These are phyloP conservation scores for Montifringilla adamsi DNA, from an alignment of 2,113 vertebrate species.

Conservation along the genomic window DNA sequence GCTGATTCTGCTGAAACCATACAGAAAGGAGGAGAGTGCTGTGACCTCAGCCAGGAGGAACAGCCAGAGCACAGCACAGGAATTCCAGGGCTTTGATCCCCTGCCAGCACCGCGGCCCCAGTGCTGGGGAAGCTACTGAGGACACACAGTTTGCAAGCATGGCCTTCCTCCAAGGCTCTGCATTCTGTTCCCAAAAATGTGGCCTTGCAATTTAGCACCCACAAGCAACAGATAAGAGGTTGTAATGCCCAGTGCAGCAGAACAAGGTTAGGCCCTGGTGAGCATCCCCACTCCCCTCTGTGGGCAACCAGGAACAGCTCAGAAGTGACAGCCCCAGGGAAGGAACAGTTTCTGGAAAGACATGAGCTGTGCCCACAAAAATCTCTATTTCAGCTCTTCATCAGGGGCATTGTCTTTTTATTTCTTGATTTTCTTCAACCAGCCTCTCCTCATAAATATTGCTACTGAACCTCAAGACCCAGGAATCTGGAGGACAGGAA, in stretches of 20 bases:
- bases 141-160: background rate
- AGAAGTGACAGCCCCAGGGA: background rate
- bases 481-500: background rate
- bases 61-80: background rate
- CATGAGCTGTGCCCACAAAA: background rate
- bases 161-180: background rate
- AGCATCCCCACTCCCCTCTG: background rate
- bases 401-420: background rate
- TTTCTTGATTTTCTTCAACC: background rate
- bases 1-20: background rate
- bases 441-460: background rate
- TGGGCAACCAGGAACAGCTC: background rate
- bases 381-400: background rate
- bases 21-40: background rate
- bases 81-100: background rate
- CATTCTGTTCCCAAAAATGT: background rate
- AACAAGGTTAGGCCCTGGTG: background rate
- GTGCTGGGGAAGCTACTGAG: background rate
- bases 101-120: accelerated
- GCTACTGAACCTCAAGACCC: background rate
- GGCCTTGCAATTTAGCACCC: background rate
- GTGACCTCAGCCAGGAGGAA: background rate
- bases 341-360: background rate
- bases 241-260: accelerated
- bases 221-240: background rate